These are phyloP conservation scores for Arothron firmamentum DNA, from an alignment of 2,113 vertebrate species.

Conservation along the genomic window DNA sequence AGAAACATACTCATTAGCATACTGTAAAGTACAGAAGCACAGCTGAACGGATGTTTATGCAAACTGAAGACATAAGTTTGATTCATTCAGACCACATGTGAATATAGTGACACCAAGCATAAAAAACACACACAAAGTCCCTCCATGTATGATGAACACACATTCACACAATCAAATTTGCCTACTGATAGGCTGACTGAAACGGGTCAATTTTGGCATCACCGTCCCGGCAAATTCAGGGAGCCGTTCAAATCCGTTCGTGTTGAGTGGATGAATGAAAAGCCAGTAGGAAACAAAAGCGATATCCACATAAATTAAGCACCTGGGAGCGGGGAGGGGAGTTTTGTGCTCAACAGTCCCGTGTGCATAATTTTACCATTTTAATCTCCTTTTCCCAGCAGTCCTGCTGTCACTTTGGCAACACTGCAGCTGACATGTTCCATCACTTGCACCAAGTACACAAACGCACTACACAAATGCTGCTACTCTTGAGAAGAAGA, in stretches of 20 bases:
- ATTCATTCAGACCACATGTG: background rate
- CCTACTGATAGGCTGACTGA: background rate
- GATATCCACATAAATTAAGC: background rate
- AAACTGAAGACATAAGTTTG: background rate
- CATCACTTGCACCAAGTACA: too few species aligned
- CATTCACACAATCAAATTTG: background rate
- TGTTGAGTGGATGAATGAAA: too few species aligned
- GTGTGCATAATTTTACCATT: background rate
- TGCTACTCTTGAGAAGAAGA: background rate
- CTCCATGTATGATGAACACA: constrained; percentile 6
- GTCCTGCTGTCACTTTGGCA: background rate
- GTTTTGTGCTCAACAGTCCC: background rate
- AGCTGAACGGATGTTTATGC: background rate
- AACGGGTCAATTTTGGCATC: constrained; percentile 2
- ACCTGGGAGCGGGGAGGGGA: background rate
- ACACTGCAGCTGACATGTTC: background rate
- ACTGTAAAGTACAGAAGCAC: constrained; percentile 1
- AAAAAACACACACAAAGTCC: background rate
- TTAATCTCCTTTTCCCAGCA: background rate
- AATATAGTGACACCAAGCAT: background rate
- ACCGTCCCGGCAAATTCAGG: background rate
- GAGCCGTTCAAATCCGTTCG: background rate
- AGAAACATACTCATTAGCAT: constrained; percentile 4
- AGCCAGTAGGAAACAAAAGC: background rate
- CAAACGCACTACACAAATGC: background rate